Evolutionary conservation across 2,113 vertebrate species (phyloP), one percentile per base, ranked within the genome.

Genomic region (Cyphomyrus discorhynchus): DNA sequence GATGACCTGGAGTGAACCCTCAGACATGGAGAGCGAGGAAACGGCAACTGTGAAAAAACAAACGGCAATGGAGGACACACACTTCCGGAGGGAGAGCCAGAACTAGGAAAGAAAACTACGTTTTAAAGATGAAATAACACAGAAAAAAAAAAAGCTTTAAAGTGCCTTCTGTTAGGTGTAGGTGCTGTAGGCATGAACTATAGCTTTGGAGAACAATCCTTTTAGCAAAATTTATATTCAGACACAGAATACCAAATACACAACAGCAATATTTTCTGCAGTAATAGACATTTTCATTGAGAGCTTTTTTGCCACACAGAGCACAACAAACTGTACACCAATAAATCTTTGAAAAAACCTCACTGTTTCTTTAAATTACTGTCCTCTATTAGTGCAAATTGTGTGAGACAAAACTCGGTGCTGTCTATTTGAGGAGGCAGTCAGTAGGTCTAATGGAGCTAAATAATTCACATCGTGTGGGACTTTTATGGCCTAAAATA

Each of bases 1-100:
- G 94, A 95, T 15, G 95, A 96, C 70, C 70, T 94, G 91, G 94
- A 95, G 87, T 95, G 87, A 91, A 3, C 9, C 70, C 52, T 19
- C 7, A 31, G 74, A 7, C 74, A 39, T 1, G n/a, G n/a, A 27
- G 50, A 39, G 50, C 13, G 31, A 56, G 35, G 15, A 53, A 3
- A 19, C 24, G 35, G 27, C 82, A 70, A n/a, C 19, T 82, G 56
- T 53, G 35, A n/a, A 82, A 39, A 90, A 52, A 58, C 2, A 53
- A 77, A 52, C 83, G 92, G 92, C 93, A 93, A 93, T 90, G 93
- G 2, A 70, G 91, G 91, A 80, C 91, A 91, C 86, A 90, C 86
- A 88, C 47, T 89, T 93, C 92, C 89, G 90, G 2, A 11, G 50
- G 47, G 90, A 91, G 88, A 89, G 88, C 52, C 90, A 82, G 31